Conservation (phyloP, 2,888 invertebrate species). For the Meghimatium bilineatum region DNA sequence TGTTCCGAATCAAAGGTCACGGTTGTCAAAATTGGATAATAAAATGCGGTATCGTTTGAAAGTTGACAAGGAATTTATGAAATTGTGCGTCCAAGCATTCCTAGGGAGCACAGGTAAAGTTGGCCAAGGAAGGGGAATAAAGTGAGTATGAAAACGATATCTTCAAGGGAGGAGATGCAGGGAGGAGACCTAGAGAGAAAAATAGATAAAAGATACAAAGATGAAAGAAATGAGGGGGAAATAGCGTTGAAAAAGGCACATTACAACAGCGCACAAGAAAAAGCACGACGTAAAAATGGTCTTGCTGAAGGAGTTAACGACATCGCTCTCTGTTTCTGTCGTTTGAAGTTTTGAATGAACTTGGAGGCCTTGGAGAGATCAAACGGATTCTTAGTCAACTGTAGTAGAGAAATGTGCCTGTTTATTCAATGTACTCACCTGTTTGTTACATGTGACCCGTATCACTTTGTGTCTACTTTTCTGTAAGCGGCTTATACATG, state of each 20-base stretch:
- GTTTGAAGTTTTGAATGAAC: constrained; percentile 21
- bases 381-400: constrained; percentile 20
- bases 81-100: background rate
- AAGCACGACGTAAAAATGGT: background rate
- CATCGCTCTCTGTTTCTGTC: background rate
- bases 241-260: background rate
- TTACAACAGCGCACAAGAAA: background rate
- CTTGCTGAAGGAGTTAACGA: background rate
- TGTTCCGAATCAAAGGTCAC: background rate
- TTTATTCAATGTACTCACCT: constrained; percentile 9
- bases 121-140: background rate
- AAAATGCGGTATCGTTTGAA: background rate
- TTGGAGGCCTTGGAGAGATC: background rate
- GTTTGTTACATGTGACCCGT: background rate
- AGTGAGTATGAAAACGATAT: background rate
- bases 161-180: background rate
- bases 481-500: background rate
- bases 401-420: background rate
- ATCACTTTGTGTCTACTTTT: background rate
- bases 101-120: background rate
- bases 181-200: background rate
- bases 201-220: constrained; percentile 11
- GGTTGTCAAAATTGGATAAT: background rate
- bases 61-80: background rate
- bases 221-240: constrained; percentile 1